A percentile compares a stretch with the other conserved stretches of the same genome.
Evolutionary conservation across 2,797 vertebrate genomes (phyloP).

Genomic region (Helicolenus hilgendorfi): DNA sequence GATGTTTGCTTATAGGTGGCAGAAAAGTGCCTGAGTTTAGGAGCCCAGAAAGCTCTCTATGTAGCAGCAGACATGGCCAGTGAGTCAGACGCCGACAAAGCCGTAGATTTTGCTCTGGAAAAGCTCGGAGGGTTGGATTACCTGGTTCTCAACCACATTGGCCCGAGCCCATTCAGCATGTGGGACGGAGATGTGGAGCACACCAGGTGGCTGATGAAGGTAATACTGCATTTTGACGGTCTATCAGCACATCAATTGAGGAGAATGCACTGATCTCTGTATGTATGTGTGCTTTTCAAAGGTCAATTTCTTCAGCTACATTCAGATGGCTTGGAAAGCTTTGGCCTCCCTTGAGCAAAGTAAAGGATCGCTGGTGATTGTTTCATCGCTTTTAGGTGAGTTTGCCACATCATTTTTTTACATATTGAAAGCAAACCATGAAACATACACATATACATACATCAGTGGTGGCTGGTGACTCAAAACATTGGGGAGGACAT

Average conservation of each 20-base stretch:
- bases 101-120: constrained; percentile 91
- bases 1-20: constrained; percentile 84
- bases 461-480: too few species aligned
- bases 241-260: neutral
- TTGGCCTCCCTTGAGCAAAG: constrained; percentile 90
- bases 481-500: too few species aligned
- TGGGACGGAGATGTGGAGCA: constrained; percentile 90
- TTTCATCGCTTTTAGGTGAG: constrained; percentile 93
- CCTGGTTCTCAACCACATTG: constrained; percentile 93
- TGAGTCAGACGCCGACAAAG: constrained; percentile 87
- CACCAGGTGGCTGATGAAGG: constrained; percentile 92
- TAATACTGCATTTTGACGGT: constrained; percentile 59
- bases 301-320: constrained; percentile 95
- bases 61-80: constrained; percentile 92
- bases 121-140: constrained; percentile 93
- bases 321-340: constrained; percentile 90
- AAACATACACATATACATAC: neutral
- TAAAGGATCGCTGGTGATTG: constrained; percentile 90
- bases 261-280: neutral
- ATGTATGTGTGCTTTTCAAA: constrained; percentile 59
- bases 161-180: constrained; percentile 85
- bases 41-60: constrained; percentile 90
- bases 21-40: constrained; percentile 90
- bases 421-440: neutral
- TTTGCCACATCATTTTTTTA: neutral